Percentiles rank a stretch among this genome's conserved stretches.
phyloP scores from a whole-genome alignment of 2,888 invertebrate species.

The Sinodicranocentrus sp. region DNA sequence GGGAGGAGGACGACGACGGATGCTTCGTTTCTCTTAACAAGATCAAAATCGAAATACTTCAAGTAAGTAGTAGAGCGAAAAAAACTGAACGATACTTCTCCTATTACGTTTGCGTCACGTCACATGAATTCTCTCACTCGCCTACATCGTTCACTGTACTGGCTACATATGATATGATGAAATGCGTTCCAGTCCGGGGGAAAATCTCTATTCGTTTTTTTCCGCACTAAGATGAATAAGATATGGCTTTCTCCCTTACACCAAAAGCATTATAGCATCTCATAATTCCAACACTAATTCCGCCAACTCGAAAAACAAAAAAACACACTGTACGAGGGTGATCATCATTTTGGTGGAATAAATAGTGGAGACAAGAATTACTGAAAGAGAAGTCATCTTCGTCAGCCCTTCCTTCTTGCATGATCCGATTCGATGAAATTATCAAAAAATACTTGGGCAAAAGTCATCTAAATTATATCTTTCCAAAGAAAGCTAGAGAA shows the following conservation, averaged over 20 bases:
- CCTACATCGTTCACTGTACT: neutral
- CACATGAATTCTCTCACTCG: slow-evolving; percentile 32
- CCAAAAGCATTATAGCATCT: neutral
- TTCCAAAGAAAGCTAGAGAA: neutral
- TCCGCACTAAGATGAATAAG: neutral
- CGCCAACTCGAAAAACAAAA: slow-evolving; percentile 4
- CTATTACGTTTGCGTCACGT: slow-evolving; percentile 34
- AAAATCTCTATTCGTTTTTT: neutral
- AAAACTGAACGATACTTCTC: slow-evolving; percentile 35
- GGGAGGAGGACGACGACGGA: slow-evolving; percentile 13
- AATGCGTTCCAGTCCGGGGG: too few species aligned
- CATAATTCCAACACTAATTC: slow-evolving; percentile 16
- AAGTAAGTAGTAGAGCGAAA: slow-evolving; percentile 20
- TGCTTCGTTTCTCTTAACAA: slow-evolving; percentile 47
- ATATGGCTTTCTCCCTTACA: too few species aligned
- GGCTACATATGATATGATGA: neutral
- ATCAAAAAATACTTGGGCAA: slow-evolving; percentile 1
- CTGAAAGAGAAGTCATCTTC: too few species aligned
- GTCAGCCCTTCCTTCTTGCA: too few species aligned
- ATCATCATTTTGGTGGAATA: slow-evolving; percentile 7
- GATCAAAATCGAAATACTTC: slow-evolving; percentile 61
- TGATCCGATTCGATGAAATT: neutral
- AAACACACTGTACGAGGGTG: neutral
- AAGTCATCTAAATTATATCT: neutral
- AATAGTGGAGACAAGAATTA: slow-evolving; percentile 1